Base-by-base conservation (phyloP, 2,888 invertebrate species). In the Galerucella calmariensis region DNA sequence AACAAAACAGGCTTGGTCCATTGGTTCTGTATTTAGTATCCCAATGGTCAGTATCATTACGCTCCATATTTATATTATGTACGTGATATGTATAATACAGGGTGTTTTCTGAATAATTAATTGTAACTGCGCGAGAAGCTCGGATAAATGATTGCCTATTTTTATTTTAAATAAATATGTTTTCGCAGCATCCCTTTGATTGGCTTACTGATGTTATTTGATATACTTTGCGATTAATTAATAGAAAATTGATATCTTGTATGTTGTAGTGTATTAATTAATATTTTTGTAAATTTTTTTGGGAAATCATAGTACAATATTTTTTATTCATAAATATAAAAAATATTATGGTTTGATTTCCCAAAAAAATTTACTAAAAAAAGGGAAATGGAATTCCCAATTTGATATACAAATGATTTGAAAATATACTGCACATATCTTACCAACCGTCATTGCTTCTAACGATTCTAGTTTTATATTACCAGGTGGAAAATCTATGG, bases 11-110 rank as follows among this genome's bases (percentile, higher is more conserved):
- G 76, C 79, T 78, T 83, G 84, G 83, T 81, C 83, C 75, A 73
- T 80, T 82, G 81, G 81, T 80, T 79, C 79, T 79, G 80, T 84
- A 84, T 83, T 84, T 84, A 83, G 82, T 83, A 82, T 80, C 82
- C 80, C 80, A 80, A 80, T 83, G 82, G 83, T 80, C 82, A 82
- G 79, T 81, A 82, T 81, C 81, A 81, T 82, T 82, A 82, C 78
- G 78, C 80, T 82, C 81, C 81, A 81, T 82, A 79, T 78, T 78
- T 78, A 79, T 79, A 80, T 81, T 77, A 75, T 74, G 70, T 77
- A 73, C 73, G 71, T 75, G 68, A 77, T 73, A 75, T 77, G 69
- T 77, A 77, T 73, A 73, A 59, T 70, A 74, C 70, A 51, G 67
- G 51, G 69, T 70, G 74, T 56, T 66, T 74, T 69, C 67, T 58